Evolutionary conservation across 1,140 invertebrate genomes (phyloP).

Genomic region (Harpegnathos saltator): DNA sequence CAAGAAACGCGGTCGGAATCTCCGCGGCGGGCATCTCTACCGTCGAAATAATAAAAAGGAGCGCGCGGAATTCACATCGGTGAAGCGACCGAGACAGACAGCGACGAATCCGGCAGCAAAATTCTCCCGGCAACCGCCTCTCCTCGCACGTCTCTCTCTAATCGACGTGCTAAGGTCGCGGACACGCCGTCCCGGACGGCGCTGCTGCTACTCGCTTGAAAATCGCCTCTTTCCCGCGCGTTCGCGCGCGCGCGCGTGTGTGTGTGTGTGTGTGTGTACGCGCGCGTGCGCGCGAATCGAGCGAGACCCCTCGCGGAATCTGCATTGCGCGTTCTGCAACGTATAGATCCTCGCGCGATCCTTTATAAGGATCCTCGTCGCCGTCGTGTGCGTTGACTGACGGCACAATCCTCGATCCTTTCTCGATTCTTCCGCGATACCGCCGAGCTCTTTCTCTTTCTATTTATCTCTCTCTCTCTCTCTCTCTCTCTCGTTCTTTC

Average conservation of each 20-base stretch:
- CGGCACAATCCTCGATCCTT: conserved; percentile 83
- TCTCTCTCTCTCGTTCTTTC: too few relatives aligned
- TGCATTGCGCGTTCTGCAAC: conserved; percentile 69
- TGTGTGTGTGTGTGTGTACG: not conserved
- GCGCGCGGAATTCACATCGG: conserved; percentile 55
- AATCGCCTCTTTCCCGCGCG: conserved; percentile 31
- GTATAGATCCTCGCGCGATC: conserved; percentile 71
- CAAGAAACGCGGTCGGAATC: conserved; percentile 12
- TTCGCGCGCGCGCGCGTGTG: too few relatives aligned
- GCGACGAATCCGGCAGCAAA: not conserved
- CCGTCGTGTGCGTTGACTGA: conserved; percentile 78
- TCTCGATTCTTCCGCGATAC: conserved; percentile 80
- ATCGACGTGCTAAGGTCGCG: conserved; percentile 56
- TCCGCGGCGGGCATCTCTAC: not conserved
- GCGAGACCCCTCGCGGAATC: conserved; percentile 66
- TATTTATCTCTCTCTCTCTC: conserved; percentile 20
- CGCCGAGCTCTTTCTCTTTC: conserved; percentile 25
- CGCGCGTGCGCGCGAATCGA: conserved; percentile 27
- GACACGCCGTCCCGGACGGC: not conserved
- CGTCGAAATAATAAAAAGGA: conserved; percentile 12
- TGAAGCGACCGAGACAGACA: not conserved
- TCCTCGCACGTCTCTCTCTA: conserved; percentile 19
- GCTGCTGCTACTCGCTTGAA: conserved; percentile 18
- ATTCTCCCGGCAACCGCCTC: not conserved
- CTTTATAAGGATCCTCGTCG: conserved; percentile 75